Base-by-base conservation (phyloP, 2,113 vertebrate genomes). In the Falco punctatus region DNA sequence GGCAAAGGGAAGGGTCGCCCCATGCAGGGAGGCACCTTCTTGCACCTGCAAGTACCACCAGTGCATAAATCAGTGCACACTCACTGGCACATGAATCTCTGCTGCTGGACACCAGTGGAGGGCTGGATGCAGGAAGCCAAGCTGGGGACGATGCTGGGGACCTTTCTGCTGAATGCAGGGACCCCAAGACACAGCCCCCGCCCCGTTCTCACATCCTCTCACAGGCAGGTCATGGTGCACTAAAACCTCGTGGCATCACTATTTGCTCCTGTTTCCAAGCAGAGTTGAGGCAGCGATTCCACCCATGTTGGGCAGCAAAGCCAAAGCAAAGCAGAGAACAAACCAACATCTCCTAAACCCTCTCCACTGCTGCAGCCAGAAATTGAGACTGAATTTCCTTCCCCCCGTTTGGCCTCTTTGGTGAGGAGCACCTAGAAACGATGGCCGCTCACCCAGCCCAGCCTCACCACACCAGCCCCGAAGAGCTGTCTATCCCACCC, bases 171-270 rank as follows among this genome's bases (percentile, higher is more conserved):
- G 23, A 80, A 21, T 30, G n/a, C 8, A 4, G 33, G 23, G 27
- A 20, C 30, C 32, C 32, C 27, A 8, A 27, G 30, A 32, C 24
- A 70, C 21, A 57, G 46, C 32, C 13, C 15, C 52, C 59, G 38
- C 38, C 3, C 38, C 15, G 20, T n/a, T 52, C 16, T 28, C 11
- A 5, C 27, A 15, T 3, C 54, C 21, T 33, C 44, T 52, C 3
- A 0, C 1, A 13, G 9, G 18, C 13, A 4, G 64, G 19, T 4
- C 6, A 9, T 23, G 2, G 0, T 4, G n/a, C 30, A 3, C 28
- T 19, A 4, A 44, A 51, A 15, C 52, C 57, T 78, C 15, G 0
- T 0, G 6, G 62, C 73, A 61, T 57, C 74, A 1, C 70, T 9
- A 21, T 18, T 30, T 0, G 9, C 59, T 58, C 11, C 7, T 13